A percentile compares a stretch with the other conserved stretches of the same genome.
These are phyloP conservation scores for Lophura nycthemera DNA, from an alignment of 2,113 vertebrate genomes.

Conservation along the genomic window DNA sequence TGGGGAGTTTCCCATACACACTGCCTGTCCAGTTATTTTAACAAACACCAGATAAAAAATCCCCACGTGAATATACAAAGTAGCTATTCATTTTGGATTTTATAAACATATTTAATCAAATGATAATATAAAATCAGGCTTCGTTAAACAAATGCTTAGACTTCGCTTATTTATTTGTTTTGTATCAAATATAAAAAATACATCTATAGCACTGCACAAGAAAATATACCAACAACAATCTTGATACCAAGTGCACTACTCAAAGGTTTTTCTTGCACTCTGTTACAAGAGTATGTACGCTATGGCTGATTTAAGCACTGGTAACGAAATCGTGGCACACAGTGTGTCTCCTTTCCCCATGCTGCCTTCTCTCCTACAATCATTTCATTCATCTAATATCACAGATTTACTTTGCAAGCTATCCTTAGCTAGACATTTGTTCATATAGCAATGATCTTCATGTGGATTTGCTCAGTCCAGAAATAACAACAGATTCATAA, in stretches of 20 bases:
- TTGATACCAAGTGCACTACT: not conserved
- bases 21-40: constrained; percentile 5
- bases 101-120: not conserved
- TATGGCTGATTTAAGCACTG: not conserved
- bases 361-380: not conserved
- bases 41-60: not conserved
- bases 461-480: not conserved
- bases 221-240: not conserved
- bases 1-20: not conserved
- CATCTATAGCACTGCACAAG: no score
- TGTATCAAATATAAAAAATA: no score
- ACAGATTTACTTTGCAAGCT: not conserved
- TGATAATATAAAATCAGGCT: not conserved
- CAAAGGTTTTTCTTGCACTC: not conserved
- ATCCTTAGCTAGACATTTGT: not conserved
- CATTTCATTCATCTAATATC: not conserved
- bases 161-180: not conserved
- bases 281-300: not conserved
- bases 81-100: not conserved
- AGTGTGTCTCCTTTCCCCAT: not conserved
- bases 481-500: rapidly evolving
- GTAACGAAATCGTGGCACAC: not conserved
- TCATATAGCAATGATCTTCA: not conserved
- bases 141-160: not conserved
- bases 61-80: not conserved